Evolutionary conservation across 2,113 vertebrate species (phyloP), one percentile per base, ranked within the genome.

Genomic region (Clupea harengus): DNA sequence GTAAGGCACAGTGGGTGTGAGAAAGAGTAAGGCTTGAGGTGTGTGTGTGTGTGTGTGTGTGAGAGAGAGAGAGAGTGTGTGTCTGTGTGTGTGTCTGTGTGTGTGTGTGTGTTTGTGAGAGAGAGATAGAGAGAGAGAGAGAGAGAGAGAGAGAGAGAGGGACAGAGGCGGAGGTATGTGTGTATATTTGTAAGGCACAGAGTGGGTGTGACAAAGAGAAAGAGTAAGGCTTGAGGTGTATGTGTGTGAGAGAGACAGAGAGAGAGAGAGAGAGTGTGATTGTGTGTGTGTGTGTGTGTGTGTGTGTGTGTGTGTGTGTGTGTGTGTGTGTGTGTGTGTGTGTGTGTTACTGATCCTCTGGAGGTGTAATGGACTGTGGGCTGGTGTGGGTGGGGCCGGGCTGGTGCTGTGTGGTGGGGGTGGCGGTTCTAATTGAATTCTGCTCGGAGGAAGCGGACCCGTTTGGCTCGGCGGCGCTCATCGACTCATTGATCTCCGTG

Each of bases 401-500:
- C 4, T 54, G 52, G 52, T 54, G 50, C 9, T 15, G 50, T 8
- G 50, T 47, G 50, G 9, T 15, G 50, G 50, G 9, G 90, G 89
- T 91, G 90, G 87, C 86, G 52, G 11, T 83, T 84, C 87, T 93
- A 93, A 95, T 94, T 94, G 91, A 95, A 93, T 92, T 82, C 86
- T 57, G 82, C 89, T 91, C 86, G 90, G 46, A 75, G 91, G 89
- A 91, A 92, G 88, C 89, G 89, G 91, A 57, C 85, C 89, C 89
- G 89, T 92, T 94, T 91, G 89, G 90, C 91, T 83, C 89, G 91
- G 54, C 20, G 54, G 91, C 44, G 44, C 87, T 93, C 91, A 94
- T 92, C 91, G 92, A 92, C 88, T 92, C 93, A 94, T 95, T 92
- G 93, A 94, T 93, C 89, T 90, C 87, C 85, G 80, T 90, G 84